These are phyloP conservation scores for Pachycephus smyrnensis DNA, from an alignment of 2,888 invertebrate species.

Conservation along the genomic window DNA sequence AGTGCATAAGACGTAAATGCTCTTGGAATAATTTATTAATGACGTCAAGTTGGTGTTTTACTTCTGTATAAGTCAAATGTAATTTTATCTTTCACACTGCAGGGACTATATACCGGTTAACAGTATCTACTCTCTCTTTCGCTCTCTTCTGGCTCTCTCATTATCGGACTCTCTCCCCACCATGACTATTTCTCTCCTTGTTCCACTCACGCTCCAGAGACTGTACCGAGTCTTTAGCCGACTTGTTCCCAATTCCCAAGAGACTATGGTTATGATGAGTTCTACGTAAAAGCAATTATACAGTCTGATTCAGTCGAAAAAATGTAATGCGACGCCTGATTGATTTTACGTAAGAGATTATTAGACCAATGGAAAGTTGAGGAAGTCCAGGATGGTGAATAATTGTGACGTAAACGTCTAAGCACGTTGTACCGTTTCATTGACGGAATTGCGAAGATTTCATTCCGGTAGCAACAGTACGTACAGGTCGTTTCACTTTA, in stretches of 20 bases:
- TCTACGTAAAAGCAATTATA: constrained; percentile 47
- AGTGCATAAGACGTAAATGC: not conserved
- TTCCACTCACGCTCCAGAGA: not conserved
- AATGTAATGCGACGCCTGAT: constrained; percentile 38
- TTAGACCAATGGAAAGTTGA: not conserved
- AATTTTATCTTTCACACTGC: not conserved
- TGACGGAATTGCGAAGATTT: not conserved
- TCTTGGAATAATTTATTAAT: not conserved
- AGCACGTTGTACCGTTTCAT: not conserved
- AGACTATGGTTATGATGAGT: not conserved
- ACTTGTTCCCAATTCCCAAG: not conserved
- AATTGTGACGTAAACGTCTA: constrained; percentile 4
- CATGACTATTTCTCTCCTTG: not conserved
- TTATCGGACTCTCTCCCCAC: not conserved
- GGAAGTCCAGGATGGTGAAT: constrained; percentile 4
- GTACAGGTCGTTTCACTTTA: not conserved
- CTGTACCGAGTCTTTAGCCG: not conserved
- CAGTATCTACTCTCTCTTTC: not conserved
- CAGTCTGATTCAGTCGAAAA: constrained; percentile 59
- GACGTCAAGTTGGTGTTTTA: not conserved
- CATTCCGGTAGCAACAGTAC: not conserved
- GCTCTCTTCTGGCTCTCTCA: not conserved
- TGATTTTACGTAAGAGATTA: not conserved
- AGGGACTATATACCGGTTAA: not conserved
- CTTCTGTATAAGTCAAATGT: not conserved